Percentiles rank a stretch among this genome's conserved stretches.
Evolutionary conservation across 2,113 vertebrate species (phyloP).

Genomic region (Parus major): DNA sequence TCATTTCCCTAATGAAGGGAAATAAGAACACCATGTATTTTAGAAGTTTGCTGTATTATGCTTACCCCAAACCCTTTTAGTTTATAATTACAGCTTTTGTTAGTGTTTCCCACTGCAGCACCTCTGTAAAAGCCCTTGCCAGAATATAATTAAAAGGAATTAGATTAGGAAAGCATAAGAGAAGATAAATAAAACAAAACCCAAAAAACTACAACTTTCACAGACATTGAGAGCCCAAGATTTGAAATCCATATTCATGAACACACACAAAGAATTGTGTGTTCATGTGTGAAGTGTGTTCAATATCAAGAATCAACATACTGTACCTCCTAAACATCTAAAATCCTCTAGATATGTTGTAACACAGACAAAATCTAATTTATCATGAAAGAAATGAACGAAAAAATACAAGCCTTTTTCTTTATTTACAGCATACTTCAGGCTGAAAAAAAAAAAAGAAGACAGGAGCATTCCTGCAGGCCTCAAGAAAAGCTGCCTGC

Average conservation of each 20-base stretch:
- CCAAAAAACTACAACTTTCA: not conserved
- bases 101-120: constrained; percentile 9
- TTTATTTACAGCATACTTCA: not conserved
- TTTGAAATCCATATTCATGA: not conserved
- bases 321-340: not conserved
- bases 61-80: not conserved
- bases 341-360: not conserved
- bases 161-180: not conserved
- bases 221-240: not conserved
- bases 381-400: not conserved
- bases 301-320: not conserved
- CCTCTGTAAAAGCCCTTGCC: not conserved
- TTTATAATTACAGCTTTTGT: not conserved
- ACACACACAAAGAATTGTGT: not conserved
- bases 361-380: not conserved
- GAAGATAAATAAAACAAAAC: not conserved
- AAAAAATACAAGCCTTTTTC: not conserved
- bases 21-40: not conserved
- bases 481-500: not conserved
- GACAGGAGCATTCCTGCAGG: not conserved
- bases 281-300: not conserved
- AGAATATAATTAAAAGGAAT: not conserved
- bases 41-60: not conserved
- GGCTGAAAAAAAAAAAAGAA: not conserved
- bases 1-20: not conserved